Base-by-base conservation (phyloP, 1,140 invertebrate species). In the Aphelenchoides besseyi region DNA sequence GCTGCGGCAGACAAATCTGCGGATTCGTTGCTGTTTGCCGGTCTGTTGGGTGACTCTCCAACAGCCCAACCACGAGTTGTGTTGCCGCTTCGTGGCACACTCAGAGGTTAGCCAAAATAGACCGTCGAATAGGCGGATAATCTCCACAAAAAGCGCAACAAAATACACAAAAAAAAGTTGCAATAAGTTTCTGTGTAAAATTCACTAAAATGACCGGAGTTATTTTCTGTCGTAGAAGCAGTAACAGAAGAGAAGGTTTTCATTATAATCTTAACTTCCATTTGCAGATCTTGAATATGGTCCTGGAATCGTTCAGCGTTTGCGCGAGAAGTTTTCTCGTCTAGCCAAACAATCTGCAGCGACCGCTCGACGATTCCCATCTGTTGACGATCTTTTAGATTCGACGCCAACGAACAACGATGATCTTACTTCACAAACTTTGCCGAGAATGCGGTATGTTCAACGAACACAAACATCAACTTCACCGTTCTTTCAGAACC, bases 331-430 rank as follows among this genome's bases (percentile, higher is more conserved):
- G 30, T 66, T 66, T 30, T 12, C 63, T 37, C 63, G 32, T 12
- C 16, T 66, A 23, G 63, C 63, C 63, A 66, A 59, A 33, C 26
- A 59, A 59, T 59, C 55, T 33, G 55, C 55, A 5, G 12, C 55
- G 5, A 33, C 32, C 23, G 5, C 5, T 18, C 5, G 18, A 23
- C 26, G 55, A 8, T 59, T 59, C 55, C 18, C 55, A 33, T 59
- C 55, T 5, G 18, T 33, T 5, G 55, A 59, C 55, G 55, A 59
- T 23, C 5, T 59, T 28, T 33, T 59, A 23, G 55, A 59, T 8
- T 8, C 55, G 55, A 23, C 55, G 41, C 12, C 41, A 12, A 48
- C 12, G 12, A 12, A 23, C 12, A 23, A 12, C 12, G 23, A 48
- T 23, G 41, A 48, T 48, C 41, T 23, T 33, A 23, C 18, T 8